A percentile compares a stretch with the other conserved stretches of the same genome.
Conservation (phyloP, 2,888 invertebrate genomes). For the Dryococelus australis region DNA sequence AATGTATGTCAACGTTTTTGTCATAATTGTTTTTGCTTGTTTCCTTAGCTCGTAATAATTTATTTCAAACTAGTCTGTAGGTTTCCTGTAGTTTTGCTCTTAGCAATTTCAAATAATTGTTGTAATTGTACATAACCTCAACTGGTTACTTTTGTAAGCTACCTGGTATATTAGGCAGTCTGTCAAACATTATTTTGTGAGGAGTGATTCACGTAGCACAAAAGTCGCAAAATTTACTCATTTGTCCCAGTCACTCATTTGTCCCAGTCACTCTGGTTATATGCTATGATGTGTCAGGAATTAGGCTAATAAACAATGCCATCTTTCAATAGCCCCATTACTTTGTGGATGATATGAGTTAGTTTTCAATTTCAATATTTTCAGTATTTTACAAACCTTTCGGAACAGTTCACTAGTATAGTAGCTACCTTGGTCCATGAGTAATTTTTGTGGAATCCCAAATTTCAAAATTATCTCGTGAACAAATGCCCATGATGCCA, state of each 20-base stretch:
- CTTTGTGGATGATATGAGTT: no score
- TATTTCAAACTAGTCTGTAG: neutral
- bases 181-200: neutral
- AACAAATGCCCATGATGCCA: neutral
- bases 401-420: no score
- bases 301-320: no score
- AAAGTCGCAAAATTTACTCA: neutral
- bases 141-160: neutral
- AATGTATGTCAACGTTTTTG: neutral
- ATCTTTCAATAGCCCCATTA: no score
- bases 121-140: neutral
- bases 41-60: neutral
- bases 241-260: no score
- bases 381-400: no score
- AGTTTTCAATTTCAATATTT: no score
- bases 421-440: conserved; percentile 19
- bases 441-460: neutral
- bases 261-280: no score
- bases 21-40: neutral
- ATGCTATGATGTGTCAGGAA: neutral
- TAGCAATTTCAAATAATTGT: neutral
- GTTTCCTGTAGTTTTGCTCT: neutral
- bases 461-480: neutral
- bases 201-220: neutral
- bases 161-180: neutral